Conservation (phyloP, 2,888 invertebrate species). For the Cephus spinipes region DNA sequence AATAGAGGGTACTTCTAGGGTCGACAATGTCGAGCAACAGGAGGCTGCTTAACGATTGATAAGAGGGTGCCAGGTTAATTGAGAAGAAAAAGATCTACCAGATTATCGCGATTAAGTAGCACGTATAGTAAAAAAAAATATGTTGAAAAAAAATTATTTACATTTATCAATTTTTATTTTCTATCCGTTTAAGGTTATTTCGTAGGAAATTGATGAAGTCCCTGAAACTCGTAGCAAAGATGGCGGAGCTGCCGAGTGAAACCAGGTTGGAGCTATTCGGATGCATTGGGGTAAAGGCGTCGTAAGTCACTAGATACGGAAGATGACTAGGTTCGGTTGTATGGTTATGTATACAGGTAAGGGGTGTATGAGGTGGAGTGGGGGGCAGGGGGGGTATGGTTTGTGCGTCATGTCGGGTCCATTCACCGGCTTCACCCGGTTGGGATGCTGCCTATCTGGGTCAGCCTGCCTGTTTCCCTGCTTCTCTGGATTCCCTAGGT, state of each 20-base stretch:
- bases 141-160: background rate
- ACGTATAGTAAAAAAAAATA: conserved; percentile 8
- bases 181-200: background rate
- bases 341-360: conserved; percentile 5
- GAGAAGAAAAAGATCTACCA: no score
- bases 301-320: background rate
- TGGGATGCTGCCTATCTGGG: conserved; percentile 43
- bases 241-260: background rate
- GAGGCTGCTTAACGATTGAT: conserved; percentile 28
- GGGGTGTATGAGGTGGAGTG: conserved; percentile 8
- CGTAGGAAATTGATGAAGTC: conserved; percentile 4
- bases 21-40: conserved; percentile 42
- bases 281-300: conserved; percentile 8
- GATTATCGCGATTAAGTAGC: conserved; percentile 6
- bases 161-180: no score
- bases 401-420: conserved; percentile 58
- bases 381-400: conserved; percentile 34
- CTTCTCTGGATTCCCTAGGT: conserved; percentile 30
- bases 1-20: conserved; percentile 31
- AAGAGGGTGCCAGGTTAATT: no score
- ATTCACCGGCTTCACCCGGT: conserved; percentile 52
- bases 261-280: background rate
- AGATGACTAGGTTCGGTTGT: no score
- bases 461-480: conserved; percentile 48
- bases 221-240: conserved; percentile 14